A percentile compares a stretch with the other conserved stretches of the same genome.
phyloP scores from a whole-genome alignment of 2,797 vertebrate genomes.

The Lycodopsis pacificus region DNA sequence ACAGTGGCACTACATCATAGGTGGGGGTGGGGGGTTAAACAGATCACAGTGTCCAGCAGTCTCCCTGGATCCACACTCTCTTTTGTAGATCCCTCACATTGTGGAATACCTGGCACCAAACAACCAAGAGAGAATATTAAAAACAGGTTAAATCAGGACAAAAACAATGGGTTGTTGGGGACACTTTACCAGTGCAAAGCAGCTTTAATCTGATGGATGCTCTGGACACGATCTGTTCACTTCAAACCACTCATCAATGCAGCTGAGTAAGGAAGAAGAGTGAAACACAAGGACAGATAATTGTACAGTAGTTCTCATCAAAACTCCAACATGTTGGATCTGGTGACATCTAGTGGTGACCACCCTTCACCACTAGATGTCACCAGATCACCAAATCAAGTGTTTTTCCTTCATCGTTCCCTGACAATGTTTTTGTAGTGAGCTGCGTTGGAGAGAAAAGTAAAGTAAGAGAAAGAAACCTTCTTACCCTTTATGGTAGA shows the following conservation, averaged over 20 bases:
- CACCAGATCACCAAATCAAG: neutral
- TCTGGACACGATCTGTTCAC: constrained; percentile 97
- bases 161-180: neutral
- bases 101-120: constrained; percentile 58
- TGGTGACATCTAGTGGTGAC: neutral
- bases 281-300: neutral
- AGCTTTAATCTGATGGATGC: constrained; percentile 93
- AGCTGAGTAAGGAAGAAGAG: constrained; percentile 75
- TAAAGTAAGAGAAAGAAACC: neutral
- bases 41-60: constrained; percentile 63
- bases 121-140: neutral
- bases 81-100: constrained; percentile 33
- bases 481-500: constrained; percentile 94
- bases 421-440: no score
- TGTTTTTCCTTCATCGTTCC: no score
- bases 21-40: constrained; percentile 3
- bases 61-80: constrained; percentile 43
- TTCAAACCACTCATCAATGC: constrained; percentile 98
- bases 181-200: constrained; percentile 82
- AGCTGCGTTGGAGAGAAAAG: neutral
- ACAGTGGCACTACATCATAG: constrained; percentile 64
- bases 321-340: neutral
- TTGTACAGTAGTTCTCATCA: neutral
- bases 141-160: neutral
- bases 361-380: neutral